These are phyloP conservation scores for Eumacrocentrus americanus DNA, from an alignment of 2,888 invertebrate species.

Conservation along the genomic window DNA sequence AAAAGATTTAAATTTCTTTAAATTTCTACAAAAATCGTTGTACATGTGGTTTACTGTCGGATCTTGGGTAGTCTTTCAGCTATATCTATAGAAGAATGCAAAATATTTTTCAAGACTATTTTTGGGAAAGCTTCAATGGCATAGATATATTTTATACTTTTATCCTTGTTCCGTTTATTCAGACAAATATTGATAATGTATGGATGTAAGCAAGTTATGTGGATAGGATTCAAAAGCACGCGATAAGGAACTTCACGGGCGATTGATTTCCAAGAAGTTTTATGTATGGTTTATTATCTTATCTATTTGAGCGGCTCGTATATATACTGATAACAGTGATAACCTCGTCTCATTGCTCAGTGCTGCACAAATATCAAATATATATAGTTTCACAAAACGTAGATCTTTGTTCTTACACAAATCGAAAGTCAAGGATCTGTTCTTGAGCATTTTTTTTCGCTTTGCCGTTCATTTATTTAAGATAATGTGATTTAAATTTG, in stretches of 20 bases:
- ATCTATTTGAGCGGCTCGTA: not conserved
- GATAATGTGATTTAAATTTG: not conserved
- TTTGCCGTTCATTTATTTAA: not conserved
- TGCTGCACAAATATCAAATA: no score
- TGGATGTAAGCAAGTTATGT: not conserved
- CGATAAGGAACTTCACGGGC: not conserved
- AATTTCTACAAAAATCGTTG: no score
- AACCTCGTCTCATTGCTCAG: not conserved
- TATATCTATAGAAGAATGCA: no score
- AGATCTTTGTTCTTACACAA: not conserved
- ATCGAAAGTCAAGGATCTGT: not conserved
- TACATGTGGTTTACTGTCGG: no score
- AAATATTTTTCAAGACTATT: no score
- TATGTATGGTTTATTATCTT: not conserved
- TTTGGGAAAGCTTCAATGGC: not conserved
- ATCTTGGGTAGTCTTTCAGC: no score
- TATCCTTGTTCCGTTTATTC: no score
- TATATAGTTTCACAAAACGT: no score
- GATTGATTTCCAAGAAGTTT: constrained; percentile 9
- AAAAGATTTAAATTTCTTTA: no score
- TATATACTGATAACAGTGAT: not conserved
- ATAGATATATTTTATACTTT: no score
- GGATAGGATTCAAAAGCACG: not conserved
- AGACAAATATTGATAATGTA: no score
- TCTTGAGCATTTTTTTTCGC: not conserved